These are phyloP conservation scores for Lissocephala sabroskyi DNA, from an alignment of 2,888 invertebrate species.

Conservation along the genomic window DNA sequence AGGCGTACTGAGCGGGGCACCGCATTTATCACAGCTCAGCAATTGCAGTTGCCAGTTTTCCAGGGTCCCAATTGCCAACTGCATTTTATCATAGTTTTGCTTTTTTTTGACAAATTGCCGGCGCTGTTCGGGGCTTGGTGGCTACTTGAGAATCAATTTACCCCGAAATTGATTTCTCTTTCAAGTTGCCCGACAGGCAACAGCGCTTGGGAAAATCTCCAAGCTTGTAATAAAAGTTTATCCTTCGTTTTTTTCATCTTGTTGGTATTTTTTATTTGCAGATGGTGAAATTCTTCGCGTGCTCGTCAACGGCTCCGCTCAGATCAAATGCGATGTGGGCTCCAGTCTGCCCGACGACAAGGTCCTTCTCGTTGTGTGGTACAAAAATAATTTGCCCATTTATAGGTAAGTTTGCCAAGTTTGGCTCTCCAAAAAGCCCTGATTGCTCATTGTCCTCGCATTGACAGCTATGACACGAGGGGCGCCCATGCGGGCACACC, in stretches of 20 bases:
- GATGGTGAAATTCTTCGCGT: slow-evolving; percentile 72
- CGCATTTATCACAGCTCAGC: background rate
- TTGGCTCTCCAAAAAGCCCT: no score
- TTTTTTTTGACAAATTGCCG: slow-evolving; percentile 23
- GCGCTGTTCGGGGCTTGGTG: slow-evolving; percentile 4
- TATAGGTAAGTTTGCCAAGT: slow-evolving; percentile 82
- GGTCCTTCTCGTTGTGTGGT: slow-evolving; percentile 90
- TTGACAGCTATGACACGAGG: slow-evolving; percentile 76
- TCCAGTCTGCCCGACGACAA: slow-evolving; percentile 84
- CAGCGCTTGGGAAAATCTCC: background rate
- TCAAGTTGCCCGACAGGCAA: background rate
- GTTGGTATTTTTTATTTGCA: no score
- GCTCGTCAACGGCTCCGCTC: slow-evolving; percentile 83
- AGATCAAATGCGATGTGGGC: slow-evolving; percentile 89
- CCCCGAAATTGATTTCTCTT: slow-evolving; percentile 21
- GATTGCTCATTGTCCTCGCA: background rate
- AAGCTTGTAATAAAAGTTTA: no score
- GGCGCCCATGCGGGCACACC: slow-evolving; percentile 76
- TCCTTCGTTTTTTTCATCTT: no score
- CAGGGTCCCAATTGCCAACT: background rate
- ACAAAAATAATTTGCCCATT: slow-evolving; percentile 90
- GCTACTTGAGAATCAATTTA: slow-evolving; percentile 25
- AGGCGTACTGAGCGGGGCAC: background rate
- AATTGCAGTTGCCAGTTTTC: background rate
- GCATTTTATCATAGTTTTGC: background rate